Base-by-base conservation (phyloP, 2,113 vertebrate species). In the Toxotes chatareus region DNA sequence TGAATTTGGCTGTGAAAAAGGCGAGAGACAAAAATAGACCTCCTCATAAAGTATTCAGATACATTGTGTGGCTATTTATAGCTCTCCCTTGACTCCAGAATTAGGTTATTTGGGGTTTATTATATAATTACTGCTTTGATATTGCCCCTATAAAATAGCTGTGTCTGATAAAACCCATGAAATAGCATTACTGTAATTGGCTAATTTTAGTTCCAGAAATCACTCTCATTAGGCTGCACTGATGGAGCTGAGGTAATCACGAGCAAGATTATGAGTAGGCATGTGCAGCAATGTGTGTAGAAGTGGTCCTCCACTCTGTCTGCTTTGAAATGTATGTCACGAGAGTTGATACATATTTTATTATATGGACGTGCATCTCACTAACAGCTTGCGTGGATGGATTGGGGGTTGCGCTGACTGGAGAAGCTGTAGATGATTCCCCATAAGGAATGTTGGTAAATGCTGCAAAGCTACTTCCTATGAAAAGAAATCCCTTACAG, bases 21-120 rank as follows among this genome's bases (percentile, higher is more conserved):
- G 40, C 2, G 17, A 14, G 51, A 27, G 80, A 80, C 79, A 81
- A 84, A 90, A 93, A 94, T 94, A 94, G 84, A 82, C 19, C 51
- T 19, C 40, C 74, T 85, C 80, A 90, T 94, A 27, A 91, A 93
- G 77, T 87, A 92, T 93, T 91, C 86, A 92, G 65, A 83, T 68
- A 78, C 63, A 89, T 81, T 85, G 40, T 76, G 61, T 21, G 31
- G 49, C 78, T 93, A 90, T 92, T 90, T 87, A 87, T 92, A 88
- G 83, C 53, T 14, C 63, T 60, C 86, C 55, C 73, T 62, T 32
- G 84, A 80, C 83, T 80, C 76, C 63, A 76, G 59, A 90, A 90
- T 84, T 70, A 75, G 87, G 72, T 70, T 88, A 83, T 84, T 85
- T 78, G 61, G 66, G 70, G 38, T 88, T 82, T 72, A 80, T 76